Conservation (phyloP, 2,888 invertebrate genomes). For the Neoitamus cyanurus region DNA sequence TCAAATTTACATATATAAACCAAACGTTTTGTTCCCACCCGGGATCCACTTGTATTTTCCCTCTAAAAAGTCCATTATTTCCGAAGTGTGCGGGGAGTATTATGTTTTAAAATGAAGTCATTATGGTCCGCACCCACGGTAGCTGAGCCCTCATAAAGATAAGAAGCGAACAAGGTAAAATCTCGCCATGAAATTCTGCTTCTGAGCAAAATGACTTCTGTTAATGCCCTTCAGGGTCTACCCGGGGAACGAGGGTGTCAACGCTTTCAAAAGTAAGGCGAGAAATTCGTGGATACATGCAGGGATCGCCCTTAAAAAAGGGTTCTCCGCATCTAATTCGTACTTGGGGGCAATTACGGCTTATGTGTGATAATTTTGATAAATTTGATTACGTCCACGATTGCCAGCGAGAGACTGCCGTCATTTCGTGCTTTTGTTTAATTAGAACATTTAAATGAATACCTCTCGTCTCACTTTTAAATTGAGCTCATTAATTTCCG, state of each 20-base stretch:
- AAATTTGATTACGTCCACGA: conserved; percentile 48
- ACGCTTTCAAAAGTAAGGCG: conserved; percentile 40
- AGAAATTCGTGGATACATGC: neutral
- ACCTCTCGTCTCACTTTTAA: neutral
- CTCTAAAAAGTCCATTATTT: neutral
- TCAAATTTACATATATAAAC: neutral
- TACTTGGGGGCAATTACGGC: conserved; percentile 48
- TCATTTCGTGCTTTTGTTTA: conserved; percentile 30
- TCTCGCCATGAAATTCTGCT: conserved; percentile 40
- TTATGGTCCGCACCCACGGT: neutral
- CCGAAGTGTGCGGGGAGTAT: neutral
- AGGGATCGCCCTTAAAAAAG: conserved; percentile 37
- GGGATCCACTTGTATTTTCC: neutral
- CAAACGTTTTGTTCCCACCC: neutral
- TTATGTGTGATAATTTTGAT: conserved; percentile 53
- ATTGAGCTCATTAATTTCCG: conserved; percentile 17
- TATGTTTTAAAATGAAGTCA: conserved; percentile 24
- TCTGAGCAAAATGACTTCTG: conserved; percentile 28
- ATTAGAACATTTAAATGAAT: conserved; percentile 22
- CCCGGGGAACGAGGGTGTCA: neutral
- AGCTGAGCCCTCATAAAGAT: conserved; percentile 48
- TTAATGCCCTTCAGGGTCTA: conserved; percentile 18
- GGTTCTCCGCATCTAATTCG: conserved; percentile 49
- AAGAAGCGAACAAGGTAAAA: conserved; percentile 49
- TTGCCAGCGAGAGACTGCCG: neutral